Conservation (phyloP, 2,797 vertebrate species). For the Epinephelus coioides region DNA sequence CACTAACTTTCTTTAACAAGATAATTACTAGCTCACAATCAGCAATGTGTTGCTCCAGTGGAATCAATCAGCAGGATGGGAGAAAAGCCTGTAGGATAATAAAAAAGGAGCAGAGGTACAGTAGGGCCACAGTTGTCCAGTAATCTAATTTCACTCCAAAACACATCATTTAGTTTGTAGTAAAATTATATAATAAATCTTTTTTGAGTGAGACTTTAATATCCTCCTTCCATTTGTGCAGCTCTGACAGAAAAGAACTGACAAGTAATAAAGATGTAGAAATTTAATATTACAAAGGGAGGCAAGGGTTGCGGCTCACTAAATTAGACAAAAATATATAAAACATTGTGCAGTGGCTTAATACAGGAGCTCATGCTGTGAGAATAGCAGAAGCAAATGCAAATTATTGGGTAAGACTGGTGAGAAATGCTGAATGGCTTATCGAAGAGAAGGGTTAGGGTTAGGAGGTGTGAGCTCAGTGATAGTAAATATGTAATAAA, state of each 20-base stretch:
- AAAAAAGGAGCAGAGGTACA: background rate
- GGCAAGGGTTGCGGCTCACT: background rate
- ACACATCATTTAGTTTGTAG: constrained; percentile 1
- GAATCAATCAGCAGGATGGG: constrained; percentile 2
- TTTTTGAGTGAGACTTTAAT: constrained; percentile 22
- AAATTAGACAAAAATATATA: constrained; percentile 1
- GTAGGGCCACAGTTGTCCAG: background rate
- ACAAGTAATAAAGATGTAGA: constrained; percentile 24
- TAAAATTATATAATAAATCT: constrained; percentile 10
- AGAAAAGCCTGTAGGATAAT: background rate
- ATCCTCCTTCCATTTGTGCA: constrained; percentile 4
- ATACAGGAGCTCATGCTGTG: constrained; percentile 3
- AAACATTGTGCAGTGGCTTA: background rate
- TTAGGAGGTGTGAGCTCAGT: background rate
- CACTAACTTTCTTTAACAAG: background rate
- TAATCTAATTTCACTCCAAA: background rate
- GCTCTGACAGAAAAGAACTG: background rate
- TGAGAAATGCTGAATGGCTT: background rate
- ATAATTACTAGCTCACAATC: constrained; percentile 6
- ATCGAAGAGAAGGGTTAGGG: background rate
- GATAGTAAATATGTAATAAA: background rate
- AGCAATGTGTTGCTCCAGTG: background rate
- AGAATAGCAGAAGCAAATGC: background rate
- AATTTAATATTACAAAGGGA: background rate
- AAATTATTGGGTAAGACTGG: background rate